Percentiles rank a stretch among this genome's conserved stretches.
These are phyloP conservation scores for Choloepus hoffmanni DNA, from an alignment of 2,113 vertebrate genomes.

Conservation along the genomic window DNA sequence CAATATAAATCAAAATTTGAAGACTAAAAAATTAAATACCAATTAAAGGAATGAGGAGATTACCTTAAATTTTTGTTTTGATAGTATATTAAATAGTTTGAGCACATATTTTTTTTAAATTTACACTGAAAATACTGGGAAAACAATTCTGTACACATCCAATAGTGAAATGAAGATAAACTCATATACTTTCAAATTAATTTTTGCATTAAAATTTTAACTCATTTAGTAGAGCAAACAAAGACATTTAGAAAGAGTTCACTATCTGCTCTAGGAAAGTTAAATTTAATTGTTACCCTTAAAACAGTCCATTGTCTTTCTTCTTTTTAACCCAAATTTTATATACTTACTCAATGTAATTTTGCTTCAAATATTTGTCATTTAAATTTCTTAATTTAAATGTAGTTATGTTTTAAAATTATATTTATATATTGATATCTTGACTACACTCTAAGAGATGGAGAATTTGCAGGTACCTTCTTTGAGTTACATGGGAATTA, in stretches of 20 bases:
- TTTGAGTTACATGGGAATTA: background rate
- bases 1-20: background rate
- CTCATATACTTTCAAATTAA: background rate
- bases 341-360: background rate
- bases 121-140: background rate
- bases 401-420: constrained; percentile 40
- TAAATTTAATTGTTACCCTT: background rate
- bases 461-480: constrained; percentile 6
- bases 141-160: background rate
- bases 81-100: background rate
- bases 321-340: constrained; percentile 32
- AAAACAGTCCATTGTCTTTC: background rate
- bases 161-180: background rate
- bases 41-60: background rate
- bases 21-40: background rate
- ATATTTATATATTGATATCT: constrained; percentile 11
- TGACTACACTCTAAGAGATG: background rate
- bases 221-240: background rate
- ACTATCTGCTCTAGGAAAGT: background rate
- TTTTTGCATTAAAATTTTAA: background rate
- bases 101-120: background rate
- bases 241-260: background rate
- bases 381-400: constrained; percentile 44
- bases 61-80: background rate
- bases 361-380: background rate